These are phyloP conservation scores for Momotus momota DNA, from an alignment of 2,797 vertebrate species.

Conservation along the genomic window DNA sequence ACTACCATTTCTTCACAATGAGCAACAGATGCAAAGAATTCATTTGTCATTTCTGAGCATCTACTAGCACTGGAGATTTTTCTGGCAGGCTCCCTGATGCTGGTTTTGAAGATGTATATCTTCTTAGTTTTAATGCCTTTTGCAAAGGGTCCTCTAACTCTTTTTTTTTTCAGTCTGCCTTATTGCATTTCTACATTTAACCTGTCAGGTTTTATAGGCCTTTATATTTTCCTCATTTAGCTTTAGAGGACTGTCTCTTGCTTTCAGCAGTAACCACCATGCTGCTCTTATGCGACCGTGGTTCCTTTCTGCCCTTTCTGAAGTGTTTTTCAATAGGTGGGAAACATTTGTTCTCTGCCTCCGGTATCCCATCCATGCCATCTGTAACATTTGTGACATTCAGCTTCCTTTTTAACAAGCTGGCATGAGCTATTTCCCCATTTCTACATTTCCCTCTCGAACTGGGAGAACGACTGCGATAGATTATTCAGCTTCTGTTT, in stretches of 20 bases:
- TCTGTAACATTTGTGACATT: not conserved
- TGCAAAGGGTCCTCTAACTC: not conserved
- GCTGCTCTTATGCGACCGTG: not conserved
- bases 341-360: conserved; percentile 21
- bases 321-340: not conserved
- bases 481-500: not conserved
- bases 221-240: conserved; percentile 8
- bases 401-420: not conserved
- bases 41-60: not conserved
- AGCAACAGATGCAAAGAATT: conserved; percentile 21
- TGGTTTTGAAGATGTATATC: not conserved
- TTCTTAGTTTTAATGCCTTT: not conserved
- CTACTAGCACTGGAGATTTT: not conserved
- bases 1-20: not conserved
- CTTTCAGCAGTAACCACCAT: not conserved
- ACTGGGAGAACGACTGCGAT: not conserved
- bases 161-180: not conserved
- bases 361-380: not conserved
- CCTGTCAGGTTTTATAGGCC: not conserved
- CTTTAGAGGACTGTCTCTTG: not conserved
- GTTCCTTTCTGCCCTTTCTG: not conserved
- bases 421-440: not conserved
- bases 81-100: not conserved
- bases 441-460: not conserved
- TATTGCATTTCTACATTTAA: not conserved